Evolutionary conservation across 2,797 vertebrate genomes (phyloP), one percentile per base, ranked within the genome.

Genomic region (Chaetophractus vellerosus): DNA sequence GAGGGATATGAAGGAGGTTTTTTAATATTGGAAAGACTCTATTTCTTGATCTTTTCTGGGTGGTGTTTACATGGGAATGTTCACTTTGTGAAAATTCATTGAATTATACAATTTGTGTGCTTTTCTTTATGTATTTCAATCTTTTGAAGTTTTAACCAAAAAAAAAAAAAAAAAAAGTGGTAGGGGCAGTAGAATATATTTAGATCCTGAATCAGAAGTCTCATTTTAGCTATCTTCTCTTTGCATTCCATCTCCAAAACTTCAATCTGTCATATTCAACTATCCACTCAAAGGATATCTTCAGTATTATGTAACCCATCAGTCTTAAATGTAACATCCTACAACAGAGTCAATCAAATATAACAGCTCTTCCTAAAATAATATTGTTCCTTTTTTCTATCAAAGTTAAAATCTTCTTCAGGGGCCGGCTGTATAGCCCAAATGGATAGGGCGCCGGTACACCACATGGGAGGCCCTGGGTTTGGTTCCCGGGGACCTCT

Each of bases 111-210:
- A 90, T 81, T 63, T 74, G 52, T 57, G 10, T 57, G 14, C n/a
- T 79, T 76, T 90, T 86, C 50, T 90, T 78, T 88, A 52, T 36
- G 11, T 61, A 84, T 28, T 72, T 91, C 33, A 50, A 86, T 38
- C 89, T 89, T 14, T 4, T 15, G 82, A 87, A 76, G 9, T 55
- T 48, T 55, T n/a, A 93, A 88, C 91, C 41, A 10, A 45, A 45
- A 59, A 88, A 88, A 26, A 38, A 38, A 85, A 92, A 36, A 84
- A 82, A 94, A 90, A 94, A 92, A 91, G 72, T 81, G 33, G 76
- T 48, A 50, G 14, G 36, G 48, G 90, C 21, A 86, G 45, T 66
- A 61, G 79, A 95, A 59, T 88, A 93, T 71, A 95, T 92, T 92
- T 66, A 90, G 45, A 82, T 72, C 24, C 64, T 94, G 74, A 91